Evolutionary conservation across 35 echinoderm and acorn worm species (phyloP).

Genomic region (Diadema setosum): DNA sequence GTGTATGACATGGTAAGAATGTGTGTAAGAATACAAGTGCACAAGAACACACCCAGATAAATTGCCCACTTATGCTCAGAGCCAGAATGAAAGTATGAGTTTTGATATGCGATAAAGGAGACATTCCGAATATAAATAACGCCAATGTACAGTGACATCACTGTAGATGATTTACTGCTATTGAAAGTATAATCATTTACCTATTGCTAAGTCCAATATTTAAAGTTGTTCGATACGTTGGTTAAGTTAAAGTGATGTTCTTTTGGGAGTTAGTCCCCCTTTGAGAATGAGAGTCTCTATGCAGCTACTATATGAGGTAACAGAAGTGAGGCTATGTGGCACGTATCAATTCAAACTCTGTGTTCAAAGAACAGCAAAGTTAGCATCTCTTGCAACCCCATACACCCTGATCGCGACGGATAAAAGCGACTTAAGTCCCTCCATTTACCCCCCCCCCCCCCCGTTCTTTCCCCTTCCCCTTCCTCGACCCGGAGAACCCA

Average conservation of each 20-base stretch:
- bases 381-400: background rate
- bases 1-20: too few species aligned
- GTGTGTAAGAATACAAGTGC: too few species aligned
- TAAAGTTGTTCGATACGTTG: too few species aligned
- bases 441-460: background rate
- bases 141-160: too few species aligned
- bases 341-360: background rate
- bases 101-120: too few species aligned
- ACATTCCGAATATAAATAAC: too few species aligned
- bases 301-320: background rate
- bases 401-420: background rate
- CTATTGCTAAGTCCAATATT: too few species aligned
- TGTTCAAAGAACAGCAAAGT: background rate
- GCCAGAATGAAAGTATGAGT: too few species aligned
- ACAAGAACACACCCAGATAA: too few species aligned
- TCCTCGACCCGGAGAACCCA: background rate
- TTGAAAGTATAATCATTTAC: too few species aligned
- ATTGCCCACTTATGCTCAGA: too few species aligned
- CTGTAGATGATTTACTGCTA: too few species aligned
- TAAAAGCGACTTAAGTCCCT: background rate
- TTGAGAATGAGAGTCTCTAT: background rate
- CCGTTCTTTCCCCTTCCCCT: background rate
- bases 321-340: background rate
- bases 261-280: background rate
- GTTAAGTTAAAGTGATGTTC: background rate